These are phyloP conservation scores for Drosophila paracracens DNA, from an alignment of 2,888 invertebrate species.

Conservation along the genomic window DNA sequence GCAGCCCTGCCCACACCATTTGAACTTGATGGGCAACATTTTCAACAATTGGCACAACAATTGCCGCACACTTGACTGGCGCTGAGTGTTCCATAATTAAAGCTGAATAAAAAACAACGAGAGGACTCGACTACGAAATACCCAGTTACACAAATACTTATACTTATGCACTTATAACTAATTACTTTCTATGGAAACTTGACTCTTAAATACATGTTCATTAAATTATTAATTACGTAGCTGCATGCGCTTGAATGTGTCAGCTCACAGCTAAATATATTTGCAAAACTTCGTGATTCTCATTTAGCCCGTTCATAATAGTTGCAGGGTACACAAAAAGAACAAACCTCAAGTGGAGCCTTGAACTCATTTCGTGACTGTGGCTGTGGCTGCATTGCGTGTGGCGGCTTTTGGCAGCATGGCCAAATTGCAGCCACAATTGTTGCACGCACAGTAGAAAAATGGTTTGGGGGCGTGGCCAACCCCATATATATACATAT, in stretches of 20 bases:
- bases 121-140: neutral
- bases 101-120: conserved; percentile 12
- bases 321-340: conserved; percentile 1
- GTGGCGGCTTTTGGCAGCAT: conserved; percentile 45
- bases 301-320: neutral
- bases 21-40: conserved; percentile 53
- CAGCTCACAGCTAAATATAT: neutral
- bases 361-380: conserved; percentile 57
- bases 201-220: neutral
- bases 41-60: conserved; percentile 54
- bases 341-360: conserved; percentile 39
- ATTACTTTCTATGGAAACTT: neutral
- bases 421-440: conserved; percentile 72
- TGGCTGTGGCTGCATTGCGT: conserved; percentile 62
- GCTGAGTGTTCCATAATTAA: conserved; percentile 71
- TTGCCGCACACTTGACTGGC: conserved; percentile 64
- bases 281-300: neutral
- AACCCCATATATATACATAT: conserved; percentile 2
- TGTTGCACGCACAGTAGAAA: conserved; percentile 70
- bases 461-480: conserved; percentile 43
- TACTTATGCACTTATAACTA: no score
- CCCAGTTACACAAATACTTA: neutral
- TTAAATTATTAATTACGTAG: neutral
- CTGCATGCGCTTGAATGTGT: neutral
- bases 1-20: neutral